These are phyloP conservation scores for Agriotes lineatus DNA, from an alignment of 2,888 invertebrate species.

Conservation along the genomic window DNA sequence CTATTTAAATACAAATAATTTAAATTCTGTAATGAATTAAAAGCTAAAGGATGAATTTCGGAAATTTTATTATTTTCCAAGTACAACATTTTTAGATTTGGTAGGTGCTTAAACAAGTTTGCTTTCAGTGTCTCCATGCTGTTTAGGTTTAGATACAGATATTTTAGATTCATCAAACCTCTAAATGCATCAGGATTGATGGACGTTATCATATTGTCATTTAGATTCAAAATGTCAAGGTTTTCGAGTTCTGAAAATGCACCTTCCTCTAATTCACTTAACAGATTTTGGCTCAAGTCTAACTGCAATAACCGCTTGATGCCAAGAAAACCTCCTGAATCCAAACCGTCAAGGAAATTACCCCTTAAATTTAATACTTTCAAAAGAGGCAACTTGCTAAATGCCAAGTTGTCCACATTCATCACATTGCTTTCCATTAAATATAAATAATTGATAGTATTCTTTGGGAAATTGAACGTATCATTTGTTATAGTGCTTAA, in stretches of 20 bases:
- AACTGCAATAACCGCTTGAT: neutral
- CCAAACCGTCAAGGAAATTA: neutral
- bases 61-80: neutral
- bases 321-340: neutral
- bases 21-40: neutral
- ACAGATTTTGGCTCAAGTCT: neutral
- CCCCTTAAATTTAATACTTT: neutral
- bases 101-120: neutral
- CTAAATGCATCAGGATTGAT: neutral
- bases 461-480: constrained; percentile 59
- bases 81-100: neutral
- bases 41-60: constrained; percentile 52
- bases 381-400: neutral
- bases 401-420: constrained; percentile 51
- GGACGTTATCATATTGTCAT: neutral
- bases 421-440: constrained; percentile 55
- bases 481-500: constrained; percentile 57
- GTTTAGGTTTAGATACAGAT: neutral
- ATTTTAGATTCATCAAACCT: neutral
- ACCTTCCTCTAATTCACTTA: neutral
- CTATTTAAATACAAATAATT: neutral
- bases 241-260: neutral
- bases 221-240: neutral
- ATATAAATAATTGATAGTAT: constrained; percentile 59
- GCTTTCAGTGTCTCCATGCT: neutral